Conservation (phyloP, 2,888 invertebrate genomes). For the Hirtodrosophila alboralis region DNA sequence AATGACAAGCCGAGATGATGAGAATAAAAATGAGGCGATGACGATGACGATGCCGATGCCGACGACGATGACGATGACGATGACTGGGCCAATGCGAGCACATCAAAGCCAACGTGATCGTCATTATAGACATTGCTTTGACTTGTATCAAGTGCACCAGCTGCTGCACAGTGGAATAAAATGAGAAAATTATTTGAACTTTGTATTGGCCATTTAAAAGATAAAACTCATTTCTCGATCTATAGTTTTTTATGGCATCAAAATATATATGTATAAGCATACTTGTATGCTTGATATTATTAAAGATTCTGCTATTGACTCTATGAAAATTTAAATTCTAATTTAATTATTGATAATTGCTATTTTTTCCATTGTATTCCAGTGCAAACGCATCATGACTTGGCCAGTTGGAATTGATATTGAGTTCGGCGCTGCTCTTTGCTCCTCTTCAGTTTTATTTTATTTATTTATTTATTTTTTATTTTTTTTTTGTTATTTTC, state of each 20-base stretch:
- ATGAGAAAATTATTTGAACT: too few relatives aligned
- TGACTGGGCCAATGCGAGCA: constrained; percentile 17
- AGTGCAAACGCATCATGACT: constrained; percentile 37
- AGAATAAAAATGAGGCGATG: constrained; percentile 42
- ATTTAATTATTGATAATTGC: too few relatives aligned
- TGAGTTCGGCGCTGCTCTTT: constrained; percentile 13
- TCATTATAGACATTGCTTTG: constrained; percentile 42
- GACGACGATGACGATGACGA: constrained; percentile 47
- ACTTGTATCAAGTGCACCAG: constrained; percentile 53
- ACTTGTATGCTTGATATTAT: too few relatives aligned
- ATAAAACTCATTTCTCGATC: too few relatives aligned
- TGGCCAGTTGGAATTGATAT: constrained; percentile 29
- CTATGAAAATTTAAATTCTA: too few relatives aligned
- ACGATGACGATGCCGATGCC: constrained; percentile 26
- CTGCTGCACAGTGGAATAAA: neutral
- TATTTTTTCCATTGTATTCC: neutral
- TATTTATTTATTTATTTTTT: too few relatives aligned
- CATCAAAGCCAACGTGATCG: constrained; percentile 16
- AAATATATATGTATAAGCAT: too few relatives aligned
- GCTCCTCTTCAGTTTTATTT: neutral
- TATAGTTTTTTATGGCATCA: too few relatives aligned
- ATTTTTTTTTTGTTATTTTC: neutral
- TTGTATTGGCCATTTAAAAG: too few relatives aligned
- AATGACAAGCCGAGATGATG: constrained; percentile 48
- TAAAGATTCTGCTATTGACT: too few relatives aligned